Evolutionary conservation across 1,140 invertebrate genomes (phyloP), one percentile per base, ranked within the genome.

Genomic region (Popillia japonica): DNA sequence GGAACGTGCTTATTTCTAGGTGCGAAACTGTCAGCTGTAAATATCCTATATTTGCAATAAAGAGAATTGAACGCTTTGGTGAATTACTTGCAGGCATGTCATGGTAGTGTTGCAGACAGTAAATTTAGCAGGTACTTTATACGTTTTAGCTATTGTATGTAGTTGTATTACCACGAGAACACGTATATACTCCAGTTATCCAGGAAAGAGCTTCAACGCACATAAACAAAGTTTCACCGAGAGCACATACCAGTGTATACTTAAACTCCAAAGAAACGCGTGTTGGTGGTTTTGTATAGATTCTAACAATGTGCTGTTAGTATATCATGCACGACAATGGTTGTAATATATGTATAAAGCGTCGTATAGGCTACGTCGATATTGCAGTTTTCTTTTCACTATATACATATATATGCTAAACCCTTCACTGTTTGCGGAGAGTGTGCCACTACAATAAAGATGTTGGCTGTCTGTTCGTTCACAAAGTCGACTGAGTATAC

Each of bases 291-390:
- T 68, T 68, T 68, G 61, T 68, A 68, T 68, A 68, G 61, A 34
- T 68, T n/a, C 61, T 68, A 68, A 68, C 61, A 68, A 68, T 68
- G 7, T 34, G 8, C 61, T 68, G 61, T 68, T 68, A 68, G 61
- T 68, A 68, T 68, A 68, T 68, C 61, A 68, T 68, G 61, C 61
- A 68, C 61, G 61, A 68, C 61, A 68, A 68, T 68, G 61, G 61
- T 68, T 22, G 61, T 68, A 68, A 68, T 68, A 68, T 68, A 68
- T 68, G 22, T 68, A n/a, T 68, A 68, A 27, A 68, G 61, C 27
- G 61, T 34, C 22, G 61, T 68, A 68, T 68, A 68, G 17, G 61
- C 27, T 68, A 68, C 61, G 61, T 68, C 61, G 61, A 68, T 68
- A 68, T 68, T 68, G 61, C 61, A 68, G 61, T 27, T 68, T 68